Evolutionary conservation across 92 coral and sea anemone genomes (phyloP), one percentile per base, ranked within the genome.

Genomic region (Zoanthus gigantus): DNA sequence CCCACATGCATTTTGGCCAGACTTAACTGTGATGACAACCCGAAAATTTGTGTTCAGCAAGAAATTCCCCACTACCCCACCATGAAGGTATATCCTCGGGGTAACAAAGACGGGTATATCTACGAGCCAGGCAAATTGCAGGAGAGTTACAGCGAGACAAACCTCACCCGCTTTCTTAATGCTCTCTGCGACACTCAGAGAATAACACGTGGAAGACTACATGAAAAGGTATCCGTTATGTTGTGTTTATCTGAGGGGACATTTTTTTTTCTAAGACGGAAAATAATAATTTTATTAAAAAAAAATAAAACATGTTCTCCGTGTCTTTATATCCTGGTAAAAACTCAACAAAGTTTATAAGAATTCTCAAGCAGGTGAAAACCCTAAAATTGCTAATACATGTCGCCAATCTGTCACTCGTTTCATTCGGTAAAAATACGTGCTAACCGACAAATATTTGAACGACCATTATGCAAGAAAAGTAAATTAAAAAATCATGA

Each of bases 151-250:
- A 97, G 96, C 87, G 98, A 95, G 79, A 44, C 82, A 42, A 97
- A 93, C 78, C 84, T 97, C 44, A 95, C 99, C 57, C 87, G 88
- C 2, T 97, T 97, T 71, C 95, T 97, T 88, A 97, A 97, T 66
- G 92, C 93, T 23, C 92, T 95, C 4, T 97, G 99, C 76, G 93
- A 92, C 18, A 95, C 99, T 16, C 96, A 97, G 79, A 93, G 99
- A 76, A 89, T 85, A 10, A 63, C 91, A 30, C 68, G 87, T 53
- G 99, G 99, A 23, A 74, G 96, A 18, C 95, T 97, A 34, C 89
- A 94, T 75, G 96, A 89, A 50, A 94, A 92, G 98, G 99, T 97
- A 84, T 72, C 83, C 57, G 42, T 72, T 7, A 67, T 7, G 23
- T 18, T 5, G 23, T 54, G 42, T 9, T n/a, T 34, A 2, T 63